A percentile compares a stretch with the other conserved stretches of the same genome.
Conservation (phyloP, 2,888 invertebrate genomes). For the Athetis lepigone region DNA sequence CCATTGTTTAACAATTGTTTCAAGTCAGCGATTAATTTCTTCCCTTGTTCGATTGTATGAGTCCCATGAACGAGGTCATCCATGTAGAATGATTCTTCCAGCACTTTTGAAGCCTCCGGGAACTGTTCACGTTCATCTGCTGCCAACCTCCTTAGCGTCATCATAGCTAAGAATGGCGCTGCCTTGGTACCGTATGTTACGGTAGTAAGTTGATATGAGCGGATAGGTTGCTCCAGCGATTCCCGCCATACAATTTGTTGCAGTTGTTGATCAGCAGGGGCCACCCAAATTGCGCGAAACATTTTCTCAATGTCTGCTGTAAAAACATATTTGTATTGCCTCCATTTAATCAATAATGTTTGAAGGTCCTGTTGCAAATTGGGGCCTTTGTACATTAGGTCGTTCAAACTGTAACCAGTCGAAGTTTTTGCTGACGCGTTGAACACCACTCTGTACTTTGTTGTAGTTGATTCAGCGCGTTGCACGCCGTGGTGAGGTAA, state of each 20-base stretch:
- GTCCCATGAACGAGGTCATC: conserved; percentile 12
- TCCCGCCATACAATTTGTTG: conserved; percentile 17
- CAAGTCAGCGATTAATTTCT: not conserved
- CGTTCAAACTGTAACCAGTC: not conserved
- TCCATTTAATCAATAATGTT: conserved; percentile 3
- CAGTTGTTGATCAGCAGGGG: not conserved
- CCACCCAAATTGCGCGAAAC: not conserved
- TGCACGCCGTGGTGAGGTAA: conserved; percentile 10
- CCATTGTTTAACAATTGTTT: not conserved
- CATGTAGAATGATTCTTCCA: conserved; percentile 7
- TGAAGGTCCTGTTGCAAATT: not conserved
- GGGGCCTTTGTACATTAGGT: not conserved
- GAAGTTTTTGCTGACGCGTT: conserved; percentile 13
- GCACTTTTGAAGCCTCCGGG: not conserved
- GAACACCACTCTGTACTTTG: conserved; percentile 16
- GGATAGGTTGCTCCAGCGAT: not conserved
- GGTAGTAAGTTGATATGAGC: not conserved
- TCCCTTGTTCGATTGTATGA: not conserved
- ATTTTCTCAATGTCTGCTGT: not conserved
- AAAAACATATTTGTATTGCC: not conserved
- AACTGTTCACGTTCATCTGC: not conserved
- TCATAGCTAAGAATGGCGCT: conserved; percentile 8
- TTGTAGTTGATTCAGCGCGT: conserved; percentile 14
- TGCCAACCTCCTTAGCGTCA: not conserved
- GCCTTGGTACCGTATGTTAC: too few relatives aligned